These are phyloP conservation scores for Drosophila conformis DNA, from an alignment of 2,888 invertebrate species.

Conservation along the genomic window DNA sequence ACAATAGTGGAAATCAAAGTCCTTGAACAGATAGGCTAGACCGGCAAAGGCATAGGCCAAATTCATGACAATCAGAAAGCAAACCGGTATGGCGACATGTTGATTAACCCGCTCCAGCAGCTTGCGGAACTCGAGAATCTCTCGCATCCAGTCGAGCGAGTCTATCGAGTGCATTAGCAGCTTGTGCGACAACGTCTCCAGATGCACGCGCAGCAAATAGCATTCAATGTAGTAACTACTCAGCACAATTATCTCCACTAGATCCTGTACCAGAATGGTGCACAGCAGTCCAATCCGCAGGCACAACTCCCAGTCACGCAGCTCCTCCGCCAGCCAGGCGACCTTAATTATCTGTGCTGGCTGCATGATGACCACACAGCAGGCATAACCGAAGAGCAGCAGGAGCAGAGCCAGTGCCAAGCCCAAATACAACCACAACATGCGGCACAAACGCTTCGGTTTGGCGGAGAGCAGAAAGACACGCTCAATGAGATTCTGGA, in stretches of 20 bases:
- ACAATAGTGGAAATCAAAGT: slow-evolving; percentile 86
- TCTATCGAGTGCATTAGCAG: slow-evolving; percentile 90
- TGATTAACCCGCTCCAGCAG: slow-evolving; percentile 91
- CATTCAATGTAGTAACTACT: slow-evolving; percentile 94
- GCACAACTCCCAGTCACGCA: slow-evolving; percentile 67
- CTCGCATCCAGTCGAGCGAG: slow-evolving; percentile 92
- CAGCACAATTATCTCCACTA: slow-evolving; percentile 92
- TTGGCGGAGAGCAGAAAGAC: slow-evolving; percentile 90
- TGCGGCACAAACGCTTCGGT: slow-evolving; percentile 89
- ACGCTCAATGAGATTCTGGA: slow-evolving; percentile 93
- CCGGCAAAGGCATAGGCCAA: slow-evolving; percentile 90
- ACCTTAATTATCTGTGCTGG: slow-evolving; percentile 72
- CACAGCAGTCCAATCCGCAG: slow-evolving; percentile 87
- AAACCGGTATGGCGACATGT: slow-evolving; percentile 91
- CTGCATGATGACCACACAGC: slow-evolving; percentile 81
- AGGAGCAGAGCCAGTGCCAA: slow-evolving; percentile 90
- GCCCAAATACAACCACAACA: slow-evolving; percentile 90
- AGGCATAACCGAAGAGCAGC: slow-evolving; percentile 88
- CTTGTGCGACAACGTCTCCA: slow-evolving; percentile 90
- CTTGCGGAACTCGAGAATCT: slow-evolving; percentile 92
- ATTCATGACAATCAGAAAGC: slow-evolving; percentile 91
- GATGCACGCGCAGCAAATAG: slow-evolving; percentile 90
- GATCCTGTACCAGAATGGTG: slow-evolving; percentile 91
- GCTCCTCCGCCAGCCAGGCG: slow-evolving; percentile 63
- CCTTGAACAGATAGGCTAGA: slow-evolving; percentile 88